phyloP scores from a whole-genome alignment of 1,140 invertebrate species.

The Drosophila auraria region DNA sequence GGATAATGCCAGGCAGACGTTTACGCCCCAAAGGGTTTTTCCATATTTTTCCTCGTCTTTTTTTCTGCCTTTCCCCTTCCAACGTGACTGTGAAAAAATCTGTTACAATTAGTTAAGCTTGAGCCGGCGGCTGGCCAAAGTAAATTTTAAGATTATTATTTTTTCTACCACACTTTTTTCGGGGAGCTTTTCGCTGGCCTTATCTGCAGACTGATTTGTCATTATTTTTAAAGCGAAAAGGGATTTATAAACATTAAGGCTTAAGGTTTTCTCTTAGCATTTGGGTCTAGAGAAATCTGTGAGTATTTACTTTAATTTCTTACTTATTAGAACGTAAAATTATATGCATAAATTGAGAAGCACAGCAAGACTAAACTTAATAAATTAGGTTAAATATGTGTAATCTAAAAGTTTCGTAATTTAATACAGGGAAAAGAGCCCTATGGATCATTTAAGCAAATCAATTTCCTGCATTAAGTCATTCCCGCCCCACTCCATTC shows the following conservation, averaged over 20 bases:
- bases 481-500: neutral
- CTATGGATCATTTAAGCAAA: slow-evolving; percentile 26
- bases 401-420: neutral
- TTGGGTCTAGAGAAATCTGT: neutral
- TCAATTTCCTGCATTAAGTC: slow-evolving; percentile 28
- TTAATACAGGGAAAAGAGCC: slow-evolving; percentile 2
- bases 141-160: slow-evolving; percentile 58
- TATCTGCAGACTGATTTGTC: slow-evolving; percentile 85
- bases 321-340: neutral
- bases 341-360: neutral
- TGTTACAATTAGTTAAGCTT: slow-evolving; percentile 84
- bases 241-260: slow-evolving; percentile 66
- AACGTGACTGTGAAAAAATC: slow-evolving; percentile 77
- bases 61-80: slow-evolving; percentile 21
- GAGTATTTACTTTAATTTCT: neutral
- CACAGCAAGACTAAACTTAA: no score
- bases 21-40: slow-evolving; percentile 65
- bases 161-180: slow-evolving; percentile 39
- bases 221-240: slow-evolving; percentile 76
- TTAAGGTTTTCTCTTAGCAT: slow-evolving; percentile 1
- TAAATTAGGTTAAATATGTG: neutral
- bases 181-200: slow-evolving; percentile 23
- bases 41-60: slow-evolving; percentile 41
- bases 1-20: slow-evolving; percentile 74
- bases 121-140: slow-evolving; percentile 54